Conservation (phyloP, 64 coral and sea anemone species). For the Anthopleura sola region DNA sequence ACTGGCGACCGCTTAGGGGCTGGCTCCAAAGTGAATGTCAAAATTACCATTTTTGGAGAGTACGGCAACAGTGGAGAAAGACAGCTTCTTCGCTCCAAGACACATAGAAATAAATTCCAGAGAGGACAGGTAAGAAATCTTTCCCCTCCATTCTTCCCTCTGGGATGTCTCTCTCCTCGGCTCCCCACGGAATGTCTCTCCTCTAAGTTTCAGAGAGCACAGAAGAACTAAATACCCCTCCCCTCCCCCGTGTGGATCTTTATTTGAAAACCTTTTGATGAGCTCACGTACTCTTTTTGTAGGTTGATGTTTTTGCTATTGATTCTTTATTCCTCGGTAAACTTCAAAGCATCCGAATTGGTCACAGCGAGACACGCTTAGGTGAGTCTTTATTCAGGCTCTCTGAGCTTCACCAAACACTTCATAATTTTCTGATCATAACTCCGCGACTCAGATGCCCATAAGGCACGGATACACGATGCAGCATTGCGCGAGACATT, state of each 20-base stretch:
- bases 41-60: constrained; percentile 90
- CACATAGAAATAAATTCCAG: constrained; percentile 89
- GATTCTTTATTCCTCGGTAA: constrained; percentile 89
- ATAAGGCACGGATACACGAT: too few species aligned
- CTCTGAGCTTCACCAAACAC: not conserved
- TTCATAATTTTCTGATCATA: too few species aligned
- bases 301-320: constrained; percentile 81
- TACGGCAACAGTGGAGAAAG: constrained; percentile 89
- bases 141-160: too few species aligned
- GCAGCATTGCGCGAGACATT: too few species aligned
- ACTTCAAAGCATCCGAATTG: constrained; percentile 71
- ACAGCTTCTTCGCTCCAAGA: constrained; percentile 84
- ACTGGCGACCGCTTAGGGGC: constrained; percentile 89
- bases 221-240: too few species aligned
- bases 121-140: constrained; percentile 69
- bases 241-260: not conserved
- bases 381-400: constrained; percentile 16
- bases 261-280: not conserved
- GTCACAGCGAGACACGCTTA: constrained; percentile 78
- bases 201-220: too few species aligned
- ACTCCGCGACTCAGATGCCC: too few species aligned
- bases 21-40: constrained; percentile 78
- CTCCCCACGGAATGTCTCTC: too few species aligned
- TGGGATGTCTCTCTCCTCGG: too few species aligned
- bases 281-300: not conserved